Percentiles rank a stretch among this genome's conserved stretches.
Conservation (phyloP, 2,888 invertebrate genomes). For the Drosophila villosipedis region DNA sequence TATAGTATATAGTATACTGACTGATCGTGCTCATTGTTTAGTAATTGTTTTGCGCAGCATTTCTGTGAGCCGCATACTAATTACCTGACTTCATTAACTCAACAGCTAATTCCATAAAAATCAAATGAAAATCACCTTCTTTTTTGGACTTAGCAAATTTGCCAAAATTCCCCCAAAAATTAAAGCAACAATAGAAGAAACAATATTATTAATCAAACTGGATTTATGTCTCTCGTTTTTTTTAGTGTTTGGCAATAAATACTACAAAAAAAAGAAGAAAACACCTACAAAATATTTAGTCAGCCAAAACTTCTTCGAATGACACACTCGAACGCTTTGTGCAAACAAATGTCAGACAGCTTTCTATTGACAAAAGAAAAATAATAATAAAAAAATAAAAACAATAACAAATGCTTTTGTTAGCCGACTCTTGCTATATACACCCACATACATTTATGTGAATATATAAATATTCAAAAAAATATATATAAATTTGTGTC, state of each 20-base stretch:
- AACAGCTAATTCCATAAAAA: slow-evolving; percentile 46
- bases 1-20: slow-evolving; percentile 39
- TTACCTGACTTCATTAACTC: slow-evolving; percentile 35
- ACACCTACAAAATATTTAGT: not conserved
- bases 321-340: slow-evolving; percentile 37
- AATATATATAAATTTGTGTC: not conserved
- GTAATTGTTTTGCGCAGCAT: slow-evolving; percentile 69
- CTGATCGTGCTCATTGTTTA: slow-evolving; percentile 76
- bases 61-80: slow-evolving; percentile 69
- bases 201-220: slow-evolving; percentile 56
- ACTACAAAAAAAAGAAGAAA: slow-evolving; percentile 17
- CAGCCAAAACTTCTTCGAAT: slow-evolving; percentile 18
- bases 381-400: not conserved
- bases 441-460: slow-evolving; percentile 9
- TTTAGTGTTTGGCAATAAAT: slow-evolving; percentile 9
- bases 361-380: slow-evolving; percentile 60
- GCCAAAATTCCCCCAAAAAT: slow-evolving; percentile 42
- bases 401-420: slow-evolving; percentile 19
- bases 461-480: slow-evolving; percentile 3
- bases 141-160: slow-evolving; percentile 34
- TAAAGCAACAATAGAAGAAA: slow-evolving; percentile 37
- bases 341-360: slow-evolving; percentile 43
- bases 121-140: slow-evolving; percentile 57
- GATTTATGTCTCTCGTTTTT: slow-evolving; percentile 58
- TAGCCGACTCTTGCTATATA: slow-evolving; percentile 35